These are phyloP conservation scores for Archips xylosteana DNA, from an alignment of 2,888 invertebrate genomes.

Conservation along the genomic window DNA sequence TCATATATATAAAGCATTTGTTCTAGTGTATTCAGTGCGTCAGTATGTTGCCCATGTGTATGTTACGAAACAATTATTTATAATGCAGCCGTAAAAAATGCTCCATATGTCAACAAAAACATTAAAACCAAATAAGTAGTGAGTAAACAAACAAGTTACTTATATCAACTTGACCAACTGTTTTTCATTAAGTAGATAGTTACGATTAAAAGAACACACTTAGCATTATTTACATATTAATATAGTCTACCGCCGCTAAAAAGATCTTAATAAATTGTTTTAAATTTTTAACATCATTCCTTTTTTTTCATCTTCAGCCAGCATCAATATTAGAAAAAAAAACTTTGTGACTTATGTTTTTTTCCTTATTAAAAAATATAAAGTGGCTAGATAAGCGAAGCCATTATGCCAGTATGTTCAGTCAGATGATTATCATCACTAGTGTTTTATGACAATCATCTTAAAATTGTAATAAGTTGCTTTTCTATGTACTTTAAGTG, in stretches of 20 bases:
- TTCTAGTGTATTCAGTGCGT: conserved; percentile 32
- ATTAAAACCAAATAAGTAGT: background rate
- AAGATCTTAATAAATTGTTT: no score
- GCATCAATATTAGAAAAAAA: conserved; percentile 1
- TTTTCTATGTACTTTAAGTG: conserved; percentile 23
- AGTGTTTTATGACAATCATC: conserved; percentile 41
- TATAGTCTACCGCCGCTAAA: no score
- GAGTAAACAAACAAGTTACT: background rate
- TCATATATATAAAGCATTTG: conserved; percentile 48
- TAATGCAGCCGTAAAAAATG: background rate
- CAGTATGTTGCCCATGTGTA: conserved; percentile 6
- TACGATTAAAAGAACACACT: background rate
- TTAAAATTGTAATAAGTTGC: conserved; percentile 35
- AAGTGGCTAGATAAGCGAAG: conserved; percentile 11
- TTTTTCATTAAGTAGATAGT: background rate
- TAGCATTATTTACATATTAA: no score
- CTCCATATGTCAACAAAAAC: background rate
- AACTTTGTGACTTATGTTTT: background rate
- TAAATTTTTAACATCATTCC: background rate
- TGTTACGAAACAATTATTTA: conserved; percentile 1
- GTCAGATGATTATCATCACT: conserved; percentile 22
- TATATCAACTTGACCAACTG: background rate
- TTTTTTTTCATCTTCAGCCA: background rate
- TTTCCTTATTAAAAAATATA: background rate
- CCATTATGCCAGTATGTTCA: conserved; percentile 33